phyloP scores from a whole-genome alignment of 1,140 invertebrate species.

The Triops longicaudatus region DNA sequence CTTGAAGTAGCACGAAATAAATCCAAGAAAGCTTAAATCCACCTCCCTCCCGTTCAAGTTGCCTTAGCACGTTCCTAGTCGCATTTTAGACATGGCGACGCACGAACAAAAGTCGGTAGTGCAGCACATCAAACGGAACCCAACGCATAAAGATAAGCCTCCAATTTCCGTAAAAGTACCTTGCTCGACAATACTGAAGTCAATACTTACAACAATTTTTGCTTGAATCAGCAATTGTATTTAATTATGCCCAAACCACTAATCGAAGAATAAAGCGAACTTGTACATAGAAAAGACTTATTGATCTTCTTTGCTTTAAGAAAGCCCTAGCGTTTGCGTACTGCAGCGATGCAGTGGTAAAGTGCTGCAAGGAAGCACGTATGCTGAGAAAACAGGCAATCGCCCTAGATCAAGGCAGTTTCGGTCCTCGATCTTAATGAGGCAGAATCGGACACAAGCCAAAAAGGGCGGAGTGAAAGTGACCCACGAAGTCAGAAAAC shows the following conservation, averaged over 20 bases:
- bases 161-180: background rate
- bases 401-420: background rate
- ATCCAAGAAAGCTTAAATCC: background rate
- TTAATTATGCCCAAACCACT: background rate
- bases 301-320: background rate
- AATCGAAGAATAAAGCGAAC: background rate
- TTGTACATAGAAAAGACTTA: background rate
- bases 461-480: background rate
- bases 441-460: background rate
- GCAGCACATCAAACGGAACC: background rate
- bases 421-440: background rate
- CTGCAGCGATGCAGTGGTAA: background rate
- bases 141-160: background rate
- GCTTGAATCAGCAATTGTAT: background rate
- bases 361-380: background rate
- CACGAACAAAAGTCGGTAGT: background rate
- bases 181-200: too few relatives aligned
- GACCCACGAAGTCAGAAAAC: background rate
- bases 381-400: background rate
- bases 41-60: too few relatives aligned
- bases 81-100: background rate
- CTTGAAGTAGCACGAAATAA: conserved; percentile 21
- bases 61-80: background rate
- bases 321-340: background rate
- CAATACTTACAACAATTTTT: too few relatives aligned